These are phyloP conservation scores for Apus apus DNA, from an alignment of 2,113 vertebrate genomes.

Conservation along the genomic window DNA sequence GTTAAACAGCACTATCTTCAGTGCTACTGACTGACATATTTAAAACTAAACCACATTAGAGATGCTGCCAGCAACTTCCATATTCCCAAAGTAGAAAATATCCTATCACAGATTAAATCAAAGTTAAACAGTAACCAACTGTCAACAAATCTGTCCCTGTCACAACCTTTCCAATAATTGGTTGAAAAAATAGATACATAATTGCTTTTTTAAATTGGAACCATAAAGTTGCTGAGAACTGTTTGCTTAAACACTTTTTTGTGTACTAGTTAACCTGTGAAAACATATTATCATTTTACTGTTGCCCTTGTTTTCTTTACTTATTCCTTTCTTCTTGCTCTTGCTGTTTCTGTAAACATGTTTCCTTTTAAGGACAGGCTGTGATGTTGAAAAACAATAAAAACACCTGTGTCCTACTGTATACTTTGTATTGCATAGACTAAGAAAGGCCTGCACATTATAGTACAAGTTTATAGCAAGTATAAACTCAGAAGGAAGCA, in stretches of 20 bases:
- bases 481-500: neutral
- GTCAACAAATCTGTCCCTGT: neutral
- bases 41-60: neutral
- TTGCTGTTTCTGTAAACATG: neutral
- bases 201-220: neutral
- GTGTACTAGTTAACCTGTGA: neutral
- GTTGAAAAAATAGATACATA: neutral
- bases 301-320: neutral
- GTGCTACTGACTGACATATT: neutral
- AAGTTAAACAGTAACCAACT: neutral
- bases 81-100: neutral
- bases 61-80: neutral
- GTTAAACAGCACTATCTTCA: neutral
- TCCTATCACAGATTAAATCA: neutral
- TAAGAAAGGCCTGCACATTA: neutral
- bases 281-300: neutral
- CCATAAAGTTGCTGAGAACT: accelerated
- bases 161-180: neutral
- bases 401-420: neutral
- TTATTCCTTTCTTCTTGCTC: neutral
- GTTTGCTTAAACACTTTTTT: neutral
- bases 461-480: neutral
- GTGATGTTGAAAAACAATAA: neutral
- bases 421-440: neutral
- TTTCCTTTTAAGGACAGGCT: neutral